Percentiles rank a stretch among this genome's conserved stretches.
Conservation (phyloP, 2,888 invertebrate species). For the Epinotia brunnichana region DNA sequence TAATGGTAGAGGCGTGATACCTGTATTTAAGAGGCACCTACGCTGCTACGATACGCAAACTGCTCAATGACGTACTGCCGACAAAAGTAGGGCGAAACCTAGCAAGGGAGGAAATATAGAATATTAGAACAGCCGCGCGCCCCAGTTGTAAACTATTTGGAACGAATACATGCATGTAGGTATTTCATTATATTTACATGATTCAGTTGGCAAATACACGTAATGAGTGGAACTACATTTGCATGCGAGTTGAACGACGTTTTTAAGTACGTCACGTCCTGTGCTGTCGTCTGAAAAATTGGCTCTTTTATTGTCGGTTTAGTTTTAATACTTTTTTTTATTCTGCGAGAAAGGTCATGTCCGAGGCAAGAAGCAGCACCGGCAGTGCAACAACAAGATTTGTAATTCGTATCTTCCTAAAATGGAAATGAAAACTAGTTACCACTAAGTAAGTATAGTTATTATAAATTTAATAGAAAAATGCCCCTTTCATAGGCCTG, state of each 20-base stretch:
- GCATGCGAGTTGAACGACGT: constrained; percentile 11
- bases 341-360: neutral
- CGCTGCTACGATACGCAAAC: constrained; percentile 14
- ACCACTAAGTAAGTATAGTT: no score
- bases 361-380: neutral
- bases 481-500: neutral
- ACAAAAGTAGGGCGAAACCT: constrained; percentile 29
- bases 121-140: constrained; percentile 30
- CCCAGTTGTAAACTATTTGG: constrained; percentile 34
- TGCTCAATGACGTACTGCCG: constrained; percentile 22
- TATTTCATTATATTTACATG: constrained; percentile 12
- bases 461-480: neutral
- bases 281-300: constrained; percentile 20
- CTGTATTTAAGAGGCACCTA: constrained; percentile 30
- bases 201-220: constrained; percentile 28
- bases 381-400: no score
- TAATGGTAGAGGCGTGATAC: neutral
- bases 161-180: constrained; percentile 22
- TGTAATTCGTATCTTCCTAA: no score
- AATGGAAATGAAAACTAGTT: no score
- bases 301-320: constrained; percentile 3
- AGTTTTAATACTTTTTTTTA: neutral
- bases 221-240: constrained; percentile 25
- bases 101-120: constrained; percentile 34
- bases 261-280: constrained; percentile 21